Evolutionary conservation across 2,888 invertebrate species (phyloP).

Genomic region (Hemaris fuciformis): DNA sequence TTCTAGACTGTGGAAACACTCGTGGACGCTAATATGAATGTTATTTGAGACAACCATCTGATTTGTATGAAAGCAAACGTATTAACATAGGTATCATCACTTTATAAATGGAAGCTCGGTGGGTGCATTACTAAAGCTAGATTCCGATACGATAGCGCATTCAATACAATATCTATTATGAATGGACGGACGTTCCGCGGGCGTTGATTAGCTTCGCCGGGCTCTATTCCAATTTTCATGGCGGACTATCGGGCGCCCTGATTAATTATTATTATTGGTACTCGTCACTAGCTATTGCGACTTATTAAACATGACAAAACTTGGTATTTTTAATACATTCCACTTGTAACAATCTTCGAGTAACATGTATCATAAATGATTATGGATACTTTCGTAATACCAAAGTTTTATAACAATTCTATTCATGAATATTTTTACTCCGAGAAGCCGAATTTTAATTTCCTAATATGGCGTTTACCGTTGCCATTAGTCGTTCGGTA

Average conservation of each 20-base stretch:
- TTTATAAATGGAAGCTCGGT: slow-evolving; percentile 18
- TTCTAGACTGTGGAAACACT: no score
- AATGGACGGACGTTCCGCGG: slow-evolving; percentile 54
- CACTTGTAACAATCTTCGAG: no score
- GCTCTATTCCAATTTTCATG: slow-evolving; percentile 71
- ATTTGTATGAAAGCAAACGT: background rate
- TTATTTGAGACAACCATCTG: background rate
- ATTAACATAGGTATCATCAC: slow-evolving; percentile 17
- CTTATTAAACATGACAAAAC: background rate
- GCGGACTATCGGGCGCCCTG: slow-evolving; percentile 53
- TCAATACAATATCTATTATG: slow-evolving; percentile 71
- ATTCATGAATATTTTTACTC: no score
- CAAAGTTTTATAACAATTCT: no score
- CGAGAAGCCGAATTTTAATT: no score
- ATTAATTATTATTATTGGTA: slow-evolving; percentile 69
- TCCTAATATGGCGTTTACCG: no score
- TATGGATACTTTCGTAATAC: no score
- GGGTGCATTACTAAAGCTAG: slow-evolving; percentile 53
- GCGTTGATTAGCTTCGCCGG: slow-evolving; percentile 62
- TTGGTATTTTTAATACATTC: background rate
- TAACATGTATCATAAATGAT: no score
- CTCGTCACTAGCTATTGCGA: background rate
- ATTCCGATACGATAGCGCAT: slow-evolving; percentile 60
- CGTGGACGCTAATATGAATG: background rate
- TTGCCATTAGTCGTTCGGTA: no score